Conservation (phyloP, 2,888 invertebrate genomes). For the Yponomeuta cagnagella region DNA sequence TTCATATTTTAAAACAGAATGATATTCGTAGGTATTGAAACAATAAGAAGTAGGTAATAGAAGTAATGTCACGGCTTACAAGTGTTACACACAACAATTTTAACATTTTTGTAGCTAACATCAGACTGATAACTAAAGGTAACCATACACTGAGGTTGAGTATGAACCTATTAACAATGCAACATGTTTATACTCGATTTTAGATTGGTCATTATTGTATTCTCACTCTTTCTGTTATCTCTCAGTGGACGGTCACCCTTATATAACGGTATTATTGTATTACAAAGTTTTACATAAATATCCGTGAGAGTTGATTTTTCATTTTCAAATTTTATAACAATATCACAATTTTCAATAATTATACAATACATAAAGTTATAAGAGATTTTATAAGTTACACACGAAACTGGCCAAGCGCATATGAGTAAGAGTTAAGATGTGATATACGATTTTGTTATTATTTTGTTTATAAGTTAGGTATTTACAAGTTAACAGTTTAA, state of each 20-base stretch:
- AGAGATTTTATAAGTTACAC: slow-evolving; percentile 61
- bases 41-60: slow-evolving; percentile 16
- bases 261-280: neutral
- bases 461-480: slow-evolving; percentile 35
- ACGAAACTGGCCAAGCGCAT: slow-evolving; percentile 65
- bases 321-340: slow-evolving; percentile 62
- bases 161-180: neutral
- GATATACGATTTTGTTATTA: slow-evolving; percentile 41
- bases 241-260: slow-evolving; percentile 12
- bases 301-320: slow-evolving; percentile 39
- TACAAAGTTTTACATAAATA: slow-evolving; percentile 38
- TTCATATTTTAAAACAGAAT: slow-evolving; percentile 7
- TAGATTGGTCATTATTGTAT: neutral
- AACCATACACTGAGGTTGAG: neutral
- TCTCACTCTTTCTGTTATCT: neutral
- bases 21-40: neutral
- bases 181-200: neutral
- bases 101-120: slow-evolving; percentile 9
- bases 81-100: neutral
- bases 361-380: slow-evolving; percentile 59
- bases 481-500: slow-evolving; percentile 45
- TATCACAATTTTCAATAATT: slow-evolving; percentile 75
- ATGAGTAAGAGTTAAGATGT: slow-evolving; percentile 61
- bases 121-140: neutral
- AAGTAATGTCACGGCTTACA: slow-evolving; percentile 9